Percentiles rank a stretch among this genome's conserved stretches.
Conservation (phyloP, 2,797 vertebrate genomes). For the Semaprochilodus insignis region DNA sequence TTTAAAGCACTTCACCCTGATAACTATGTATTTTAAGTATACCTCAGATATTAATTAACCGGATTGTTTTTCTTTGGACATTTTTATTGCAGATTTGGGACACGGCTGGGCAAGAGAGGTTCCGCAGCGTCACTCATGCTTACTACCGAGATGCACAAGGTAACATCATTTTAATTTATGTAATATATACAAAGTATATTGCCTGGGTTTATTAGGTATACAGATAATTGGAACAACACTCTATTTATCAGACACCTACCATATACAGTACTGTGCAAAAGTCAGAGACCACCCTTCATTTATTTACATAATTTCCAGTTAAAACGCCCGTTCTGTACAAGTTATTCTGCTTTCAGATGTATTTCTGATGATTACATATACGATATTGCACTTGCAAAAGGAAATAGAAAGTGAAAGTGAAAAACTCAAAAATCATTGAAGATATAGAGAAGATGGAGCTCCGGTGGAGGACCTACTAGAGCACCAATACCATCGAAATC, state of each 20-base stretch:
- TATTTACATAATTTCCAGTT: too few species aligned
- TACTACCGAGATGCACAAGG: conserved; percentile 98
- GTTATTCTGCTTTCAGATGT: too few species aligned
- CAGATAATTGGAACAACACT: neutral
- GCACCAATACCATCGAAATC: too few species aligned
- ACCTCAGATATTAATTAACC: neutral
- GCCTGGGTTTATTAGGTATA: neutral
- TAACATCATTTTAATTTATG: conserved; percentile 61
- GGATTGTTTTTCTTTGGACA: neutral
- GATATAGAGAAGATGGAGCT: too few species aligned
- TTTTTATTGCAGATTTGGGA: conserved; percentile 91
- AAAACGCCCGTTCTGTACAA: too few species aligned
- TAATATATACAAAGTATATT: neutral
- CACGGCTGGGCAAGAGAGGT: conserved; percentile 96
- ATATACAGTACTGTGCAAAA: neutral
- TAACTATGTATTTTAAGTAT: neutral
- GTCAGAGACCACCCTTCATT: too few species aligned
- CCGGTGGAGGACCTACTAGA: too few species aligned
- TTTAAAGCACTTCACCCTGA: neutral
- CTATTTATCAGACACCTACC: neutral
- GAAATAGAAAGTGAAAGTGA: too few species aligned
- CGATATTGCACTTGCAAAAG: too few species aligned
- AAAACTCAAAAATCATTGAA: too few species aligned
- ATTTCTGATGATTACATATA: too few species aligned
- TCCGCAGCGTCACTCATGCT: conserved; percentile 96